Evolutionary conservation across 2,888 invertebrate species (phyloP).

Genomic region (Dermolepida albohirtum): DNA sequence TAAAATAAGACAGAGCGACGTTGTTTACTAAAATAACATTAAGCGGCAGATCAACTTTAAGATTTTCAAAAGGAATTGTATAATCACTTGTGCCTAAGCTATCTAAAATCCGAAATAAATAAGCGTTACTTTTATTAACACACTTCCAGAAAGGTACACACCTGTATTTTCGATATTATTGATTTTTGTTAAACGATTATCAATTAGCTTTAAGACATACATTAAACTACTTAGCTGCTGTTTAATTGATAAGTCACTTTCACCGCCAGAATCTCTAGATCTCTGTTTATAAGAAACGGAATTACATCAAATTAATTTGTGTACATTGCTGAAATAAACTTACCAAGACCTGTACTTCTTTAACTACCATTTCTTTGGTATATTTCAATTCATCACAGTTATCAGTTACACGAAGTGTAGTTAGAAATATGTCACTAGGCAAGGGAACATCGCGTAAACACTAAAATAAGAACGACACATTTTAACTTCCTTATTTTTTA

Average conservation of each 20-base stretch:
- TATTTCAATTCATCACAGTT: constrained; percentile 86
- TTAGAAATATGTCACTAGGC: constrained; percentile 87
- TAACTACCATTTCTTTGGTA: constrained; percentile 80
- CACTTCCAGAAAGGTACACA: constrained; percentile 16
- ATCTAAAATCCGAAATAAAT: constrained; percentile 26
- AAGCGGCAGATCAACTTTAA: constrained; percentile 71
- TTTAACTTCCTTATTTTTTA: too few species aligned
- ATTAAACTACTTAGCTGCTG: constrained; percentile 87
- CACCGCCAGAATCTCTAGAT: constrained; percentile 87
- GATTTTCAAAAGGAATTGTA: constrained; percentile 57
- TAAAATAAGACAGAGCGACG: constrained; percentile 80
- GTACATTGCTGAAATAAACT: background rate
- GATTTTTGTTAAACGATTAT: constrained; percentile 65
- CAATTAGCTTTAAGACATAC: constrained; percentile 83
- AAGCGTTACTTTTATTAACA: background rate
- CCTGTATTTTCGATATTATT: constrained; percentile 55
- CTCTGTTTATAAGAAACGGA: constrained; percentile 64
- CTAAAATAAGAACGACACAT: constrained; percentile 72
- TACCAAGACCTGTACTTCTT: constrained; percentile 83
- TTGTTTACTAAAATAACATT: constrained; percentile 82
- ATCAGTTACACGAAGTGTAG: constrained; percentile 82
- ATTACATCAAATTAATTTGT: constrained; percentile 12
- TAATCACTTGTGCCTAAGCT: constrained; percentile 46
- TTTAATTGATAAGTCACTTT: constrained; percentile 84
- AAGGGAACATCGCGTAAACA: constrained; percentile 80